Conservation (phyloP, 2,113 vertebrate genomes). For the Prochilodus magdalenae region DNA sequence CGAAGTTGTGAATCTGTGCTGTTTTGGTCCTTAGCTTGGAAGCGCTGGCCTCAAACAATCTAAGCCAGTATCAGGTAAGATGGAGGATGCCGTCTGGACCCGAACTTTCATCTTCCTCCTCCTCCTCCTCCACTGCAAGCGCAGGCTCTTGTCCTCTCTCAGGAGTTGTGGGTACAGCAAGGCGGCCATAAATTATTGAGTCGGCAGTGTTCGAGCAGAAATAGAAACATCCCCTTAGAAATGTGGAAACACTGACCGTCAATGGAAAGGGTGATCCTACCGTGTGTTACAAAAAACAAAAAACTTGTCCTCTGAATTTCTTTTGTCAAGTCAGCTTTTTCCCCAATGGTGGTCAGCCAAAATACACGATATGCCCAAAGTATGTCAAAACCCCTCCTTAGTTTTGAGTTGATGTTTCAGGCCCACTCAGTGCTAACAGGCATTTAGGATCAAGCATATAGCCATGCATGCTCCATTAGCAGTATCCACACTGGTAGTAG, state of each 20-base stretch:
- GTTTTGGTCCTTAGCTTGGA: background rate
- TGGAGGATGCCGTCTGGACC: slow-evolving; percentile 1
- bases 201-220: slow-evolving; percentile 73
- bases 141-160: slow-evolving; percentile 57
- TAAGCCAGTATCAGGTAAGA: slow-evolving; percentile 9
- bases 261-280: slow-evolving; percentile 59
- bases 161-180: slow-evolving; percentile 72
- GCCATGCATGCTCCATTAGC: no score
- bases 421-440: no score
- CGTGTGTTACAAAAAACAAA: background rate
- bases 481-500: no score
- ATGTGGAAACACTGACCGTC: slow-evolving; percentile 76
- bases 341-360: background rate
- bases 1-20: background rate
- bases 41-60: slow-evolving; percentile 49
- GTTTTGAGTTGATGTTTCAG: no score
- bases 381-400: no score
- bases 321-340: background rate
- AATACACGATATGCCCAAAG: background rate
- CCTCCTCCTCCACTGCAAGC: slow-evolving; percentile 23
- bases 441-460: no score
- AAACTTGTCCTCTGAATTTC: background rate
- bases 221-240: slow-evolving; percentile 76
- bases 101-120: background rate
- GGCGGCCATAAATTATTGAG: slow-evolving; percentile 78